Conservation (phyloP, 2,113 vertebrate genomes). For the Aptenodytes patagonicus region DNA sequence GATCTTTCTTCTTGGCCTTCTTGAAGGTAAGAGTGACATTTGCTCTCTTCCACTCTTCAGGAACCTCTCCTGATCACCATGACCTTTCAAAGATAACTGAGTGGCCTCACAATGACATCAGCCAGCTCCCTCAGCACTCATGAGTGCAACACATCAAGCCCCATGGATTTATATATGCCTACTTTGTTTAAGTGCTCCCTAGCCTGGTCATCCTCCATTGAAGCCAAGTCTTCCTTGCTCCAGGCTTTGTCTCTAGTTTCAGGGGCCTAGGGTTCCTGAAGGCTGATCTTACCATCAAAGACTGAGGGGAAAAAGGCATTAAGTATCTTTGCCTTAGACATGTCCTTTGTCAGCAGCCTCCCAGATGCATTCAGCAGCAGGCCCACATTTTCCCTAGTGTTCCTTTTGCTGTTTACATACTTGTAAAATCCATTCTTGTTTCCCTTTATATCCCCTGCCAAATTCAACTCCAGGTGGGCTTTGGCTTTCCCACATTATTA, state of each 20-base stretch:
- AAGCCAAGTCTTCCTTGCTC: not conserved
- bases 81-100: no score
- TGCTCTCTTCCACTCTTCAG: no score
- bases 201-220: not conserved
- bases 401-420: not conserved
- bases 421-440: not conserved
- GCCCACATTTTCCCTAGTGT: not conserved
- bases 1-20: no score
- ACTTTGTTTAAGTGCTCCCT: no score
- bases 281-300: not conserved
- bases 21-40: no score
- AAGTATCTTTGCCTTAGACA: not conserved
- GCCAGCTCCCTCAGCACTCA: no score
- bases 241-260: not conserved
- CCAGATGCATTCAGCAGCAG: not conserved
- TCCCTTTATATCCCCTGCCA: not conserved
- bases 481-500: not conserved
- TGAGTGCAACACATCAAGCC: no score
- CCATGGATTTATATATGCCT: no score
- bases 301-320: not conserved
- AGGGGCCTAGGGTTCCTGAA: not conserved
- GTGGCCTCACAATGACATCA: no score
- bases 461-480: not conserved
- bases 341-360: not conserved
- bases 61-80: no score